Evolutionary conservation across 2,888 invertebrate genomes (phyloP).

Genomic region (Tinea semifulvella): DNA sequence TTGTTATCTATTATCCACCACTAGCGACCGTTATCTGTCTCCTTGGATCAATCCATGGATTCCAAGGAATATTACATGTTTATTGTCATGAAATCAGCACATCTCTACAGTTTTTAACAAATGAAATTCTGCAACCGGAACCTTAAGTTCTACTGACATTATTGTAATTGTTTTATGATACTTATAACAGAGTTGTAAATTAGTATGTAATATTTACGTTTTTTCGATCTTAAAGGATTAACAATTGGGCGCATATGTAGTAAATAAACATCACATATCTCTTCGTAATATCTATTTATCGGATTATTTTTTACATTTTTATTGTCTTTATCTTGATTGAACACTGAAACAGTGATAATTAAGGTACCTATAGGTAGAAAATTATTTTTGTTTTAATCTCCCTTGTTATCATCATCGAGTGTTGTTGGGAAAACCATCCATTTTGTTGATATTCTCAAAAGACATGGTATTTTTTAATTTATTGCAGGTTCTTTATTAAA

Average conservation of each 20-base stretch:
- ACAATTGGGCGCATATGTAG: slow-evolving; percentile 1
- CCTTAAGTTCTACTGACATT: too few relatives aligned
- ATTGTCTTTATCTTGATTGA: slow-evolving; percentile 46
- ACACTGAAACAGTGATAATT: slow-evolving; percentile 8
- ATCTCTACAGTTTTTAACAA: too few relatives aligned
- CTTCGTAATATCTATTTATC: slow-evolving; percentile 16
- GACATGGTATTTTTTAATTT: slow-evolving; percentile 8
- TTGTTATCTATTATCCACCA: too few relatives aligned
- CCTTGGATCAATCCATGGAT: too few relatives aligned
- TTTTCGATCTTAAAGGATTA: slow-evolving; percentile 1
- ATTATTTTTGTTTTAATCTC: slow-evolving; percentile 11
- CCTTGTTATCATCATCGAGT: slow-evolving; percentile 5
- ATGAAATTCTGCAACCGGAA: too few relatives aligned
- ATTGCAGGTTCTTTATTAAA: slow-evolving; percentile 3
- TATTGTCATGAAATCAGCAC: too few relatives aligned
- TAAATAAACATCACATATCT: slow-evolving; percentile 8
- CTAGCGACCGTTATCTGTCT: too few relatives aligned
- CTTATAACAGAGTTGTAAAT: slow-evolving; percentile 1
- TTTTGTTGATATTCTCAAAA: slow-evolving; percentile 7
- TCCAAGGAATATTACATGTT: too few relatives aligned
- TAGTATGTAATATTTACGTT: background rate
- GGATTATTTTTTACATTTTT: slow-evolving; percentile 41
- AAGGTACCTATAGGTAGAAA: slow-evolving; percentile 7
- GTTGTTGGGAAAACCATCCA: slow-evolving; percentile 10
- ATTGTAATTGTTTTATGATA: too few relatives aligned